phyloP scores from a whole-genome alignment of 2,113 vertebrate species.

The Esox niger region DNA sequence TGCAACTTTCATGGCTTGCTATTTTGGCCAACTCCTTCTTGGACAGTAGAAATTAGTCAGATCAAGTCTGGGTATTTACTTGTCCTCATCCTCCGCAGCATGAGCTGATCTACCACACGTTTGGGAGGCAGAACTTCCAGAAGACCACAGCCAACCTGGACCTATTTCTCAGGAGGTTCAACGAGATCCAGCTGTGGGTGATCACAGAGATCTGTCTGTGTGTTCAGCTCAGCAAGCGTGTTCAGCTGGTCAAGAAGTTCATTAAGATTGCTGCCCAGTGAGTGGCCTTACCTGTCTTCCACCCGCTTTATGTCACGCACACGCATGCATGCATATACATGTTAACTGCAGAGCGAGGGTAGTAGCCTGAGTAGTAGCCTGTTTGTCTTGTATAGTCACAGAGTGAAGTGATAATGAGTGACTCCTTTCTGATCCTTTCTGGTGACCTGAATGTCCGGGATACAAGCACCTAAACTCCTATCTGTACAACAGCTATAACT shows the following conservation, averaged over 20 bases:
- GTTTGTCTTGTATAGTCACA: not conserved
- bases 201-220: constrained; percentile 95
- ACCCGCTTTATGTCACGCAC: too few relatives aligned
- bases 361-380: not conserved
- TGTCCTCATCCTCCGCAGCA: constrained; percentile 69
- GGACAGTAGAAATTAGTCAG: too few relatives aligned
- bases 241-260: constrained; percentile 98
- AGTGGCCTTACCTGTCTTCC: constrained; percentile 58
- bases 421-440: not conserved
- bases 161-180: constrained; percentile 94
- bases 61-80: not conserved
- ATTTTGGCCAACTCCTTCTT: too few relatives aligned
- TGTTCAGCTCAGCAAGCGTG: constrained; percentile 91
- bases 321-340: not conserved
- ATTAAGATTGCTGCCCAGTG: constrained; percentile 98
- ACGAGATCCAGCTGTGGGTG: constrained; percentile 98
- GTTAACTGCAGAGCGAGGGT: not conserved
- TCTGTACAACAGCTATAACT: constrained; percentile 87
- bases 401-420: not conserved
- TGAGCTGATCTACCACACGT: constrained; percentile 94
- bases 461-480: not conserved
- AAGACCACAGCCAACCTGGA: constrained; percentile 97
- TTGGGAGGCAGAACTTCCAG: constrained; percentile 91
- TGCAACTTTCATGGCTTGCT: too few relatives aligned
- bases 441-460: not conserved